These are phyloP conservation scores for Oscheius sp. DNA, from an alignment of 2,888 invertebrate species.

Conservation along the genomic window DNA sequence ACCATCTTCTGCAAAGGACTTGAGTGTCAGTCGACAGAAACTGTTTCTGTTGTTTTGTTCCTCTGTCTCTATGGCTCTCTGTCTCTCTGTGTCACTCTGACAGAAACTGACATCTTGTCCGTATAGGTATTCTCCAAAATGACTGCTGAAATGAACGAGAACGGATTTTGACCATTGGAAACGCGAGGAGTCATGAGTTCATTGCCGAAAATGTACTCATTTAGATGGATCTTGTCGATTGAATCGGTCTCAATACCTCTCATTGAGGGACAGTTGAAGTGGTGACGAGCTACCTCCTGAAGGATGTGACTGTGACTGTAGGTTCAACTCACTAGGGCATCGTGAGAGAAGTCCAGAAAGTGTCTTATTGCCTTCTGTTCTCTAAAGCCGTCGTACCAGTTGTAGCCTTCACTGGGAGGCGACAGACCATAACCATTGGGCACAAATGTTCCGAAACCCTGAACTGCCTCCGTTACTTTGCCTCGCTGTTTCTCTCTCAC, in stretches of 20 bases:
- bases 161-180: slow-evolving; percentile 14
- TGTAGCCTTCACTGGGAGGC: slow-evolving; percentile 13
- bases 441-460: slow-evolving; percentile 32
- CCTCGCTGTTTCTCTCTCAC: not conserved
- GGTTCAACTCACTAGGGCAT: not conserved
- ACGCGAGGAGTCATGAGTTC: slow-evolving; percentile 25
- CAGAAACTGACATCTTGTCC: not conserved
- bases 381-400: slow-evolving; percentile 15
- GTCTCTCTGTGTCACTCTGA: no score
- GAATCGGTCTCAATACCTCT: slow-evolving; percentile 30
- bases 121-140: slow-evolving; percentile 22
- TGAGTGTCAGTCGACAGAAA: no score
- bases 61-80: no score
- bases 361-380: slow-evolving; percentile 19
- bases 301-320: not conserved
- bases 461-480: not conserved
- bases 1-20: slow-evolving; percentile 15
- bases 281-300: slow-evolving; percentile 9
- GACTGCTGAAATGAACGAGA: slow-evolving; percentile 12
- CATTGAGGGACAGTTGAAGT: slow-evolving; percentile 26
- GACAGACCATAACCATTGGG: not conserved
- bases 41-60: no score
- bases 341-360: slow-evolving; percentile 31
- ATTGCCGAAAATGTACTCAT: slow-evolving; percentile 36
- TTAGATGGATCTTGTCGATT: slow-evolving; percentile 22